phyloP scores from a whole-genome alignment of 2,888 invertebrate species.

The Drosophila villosipedis region DNA sequence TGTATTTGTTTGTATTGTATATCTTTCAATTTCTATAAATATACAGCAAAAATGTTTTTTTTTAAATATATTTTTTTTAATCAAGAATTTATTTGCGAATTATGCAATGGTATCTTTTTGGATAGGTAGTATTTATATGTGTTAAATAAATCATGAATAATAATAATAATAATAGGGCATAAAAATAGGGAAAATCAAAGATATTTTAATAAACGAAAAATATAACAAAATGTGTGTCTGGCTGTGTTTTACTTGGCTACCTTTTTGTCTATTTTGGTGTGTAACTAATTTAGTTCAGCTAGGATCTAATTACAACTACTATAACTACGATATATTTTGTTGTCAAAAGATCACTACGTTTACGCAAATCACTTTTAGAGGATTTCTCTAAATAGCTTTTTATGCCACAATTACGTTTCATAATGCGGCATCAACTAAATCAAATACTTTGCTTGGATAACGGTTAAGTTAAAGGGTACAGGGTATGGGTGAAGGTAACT shows the following conservation, averaged over 20 bases:
- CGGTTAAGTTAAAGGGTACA: slow-evolving; percentile 21
- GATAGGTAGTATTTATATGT: slow-evolving; percentile 35
- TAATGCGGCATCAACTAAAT: slow-evolving; percentile 70
- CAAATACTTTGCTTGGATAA: slow-evolving; percentile 67
- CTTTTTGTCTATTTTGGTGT: slow-evolving; percentile 25
- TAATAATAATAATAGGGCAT: slow-evolving; percentile 59
- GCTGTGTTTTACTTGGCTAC: slow-evolving; percentile 7
- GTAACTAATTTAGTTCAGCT: slow-evolving; percentile 60
- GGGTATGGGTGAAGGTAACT: slow-evolving; percentile 3
- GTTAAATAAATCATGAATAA: slow-evolving; percentile 65
- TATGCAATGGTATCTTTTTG: slow-evolving; percentile 42
- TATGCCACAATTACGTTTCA: slow-evolving; percentile 56
- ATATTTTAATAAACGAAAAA: slow-evolving; percentile 38
- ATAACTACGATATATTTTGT: slow-evolving; percentile 54
- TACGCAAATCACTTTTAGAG: slow-evolving; percentile 72
- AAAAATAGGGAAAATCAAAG: slow-evolving; percentile 43
- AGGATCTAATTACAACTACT: slow-evolving; percentile 73
- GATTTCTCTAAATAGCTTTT: slow-evolving; percentile 63
- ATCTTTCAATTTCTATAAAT: neutral
- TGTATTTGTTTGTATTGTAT: neutral
- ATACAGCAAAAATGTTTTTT: neutral
- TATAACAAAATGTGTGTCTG: slow-evolving; percentile 36
- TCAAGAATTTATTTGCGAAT: slow-evolving; percentile 48
- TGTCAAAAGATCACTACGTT: slow-evolving; percentile 73
- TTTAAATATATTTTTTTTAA: slow-evolving; percentile 15